Conservation (phyloP, 2,113 vertebrate species). For the Phocoena phocoena region DNA sequence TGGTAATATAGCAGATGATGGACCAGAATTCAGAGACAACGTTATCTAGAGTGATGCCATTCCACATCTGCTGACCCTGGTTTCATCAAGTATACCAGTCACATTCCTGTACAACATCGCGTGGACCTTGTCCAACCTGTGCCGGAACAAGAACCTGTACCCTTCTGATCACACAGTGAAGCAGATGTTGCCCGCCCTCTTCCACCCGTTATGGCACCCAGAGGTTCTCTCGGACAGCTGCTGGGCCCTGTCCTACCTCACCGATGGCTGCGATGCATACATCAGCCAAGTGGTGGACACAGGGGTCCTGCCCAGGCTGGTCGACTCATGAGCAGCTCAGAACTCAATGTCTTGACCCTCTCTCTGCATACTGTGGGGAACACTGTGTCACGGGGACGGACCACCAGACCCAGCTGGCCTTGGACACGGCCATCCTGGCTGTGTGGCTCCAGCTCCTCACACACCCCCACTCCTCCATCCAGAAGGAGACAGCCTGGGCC, state of each 20-base stretch:
- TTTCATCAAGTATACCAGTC: constrained; percentile 89
- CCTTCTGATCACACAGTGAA: constrained; percentile 86
- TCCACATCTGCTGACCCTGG: constrained; percentile 87
- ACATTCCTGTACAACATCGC: constrained; percentile 92
- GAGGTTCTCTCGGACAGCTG: constrained; percentile 91
- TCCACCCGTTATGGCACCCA: constrained; percentile 85
- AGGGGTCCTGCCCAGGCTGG: constrained; percentile 88
- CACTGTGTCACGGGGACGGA: constrained; percentile 94
- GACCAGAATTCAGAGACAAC: constrained; percentile 89
- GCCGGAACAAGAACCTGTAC: constrained; percentile 92
- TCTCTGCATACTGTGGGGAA: constrained; percentile 92
- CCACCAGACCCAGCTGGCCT: constrained; percentile 90
- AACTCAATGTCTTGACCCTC: constrained; percentile 88
- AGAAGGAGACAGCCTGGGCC: constrained; percentile 92
- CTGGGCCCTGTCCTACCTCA: constrained; percentile 95
- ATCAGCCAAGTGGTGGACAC: constrained; percentile 89
- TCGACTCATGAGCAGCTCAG: constrained; percentile 86
- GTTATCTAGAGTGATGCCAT: constrained; percentile 88
- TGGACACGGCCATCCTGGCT: constrained; percentile 86
- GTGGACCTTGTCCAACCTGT: constrained; percentile 95
- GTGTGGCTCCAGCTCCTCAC: constrained; percentile 87
- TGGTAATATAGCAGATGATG: constrained; percentile 95
- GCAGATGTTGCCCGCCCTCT: constrained; percentile 87
- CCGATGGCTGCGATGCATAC: constrained; percentile 88
- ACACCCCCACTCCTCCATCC: constrained; percentile 85